Conservation (phyloP, 1,140 invertebrate genomes). For the Teleopsis dalmanni region DNA sequence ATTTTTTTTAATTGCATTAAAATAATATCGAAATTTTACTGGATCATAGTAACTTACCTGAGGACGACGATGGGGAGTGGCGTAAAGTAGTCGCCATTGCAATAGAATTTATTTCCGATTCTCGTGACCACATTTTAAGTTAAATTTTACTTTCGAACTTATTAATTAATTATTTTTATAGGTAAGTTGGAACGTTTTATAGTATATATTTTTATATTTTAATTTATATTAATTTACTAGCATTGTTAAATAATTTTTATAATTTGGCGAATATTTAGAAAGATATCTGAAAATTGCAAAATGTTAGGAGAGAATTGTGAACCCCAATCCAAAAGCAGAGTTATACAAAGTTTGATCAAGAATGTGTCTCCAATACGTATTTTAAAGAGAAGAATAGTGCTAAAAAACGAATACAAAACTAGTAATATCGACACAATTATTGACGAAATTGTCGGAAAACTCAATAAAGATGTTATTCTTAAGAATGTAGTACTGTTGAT, state of each 20-base stretch:
- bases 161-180: not conserved
- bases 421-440: too few relatives aligned
- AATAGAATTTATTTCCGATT: slow-evolving; percentile 47
- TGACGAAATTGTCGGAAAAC: too few relatives aligned
- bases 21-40: too few relatives aligned
- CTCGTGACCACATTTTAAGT: slow-evolving; percentile 42
- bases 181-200: slow-evolving; percentile 3
- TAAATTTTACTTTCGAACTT: not conserved
- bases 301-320: not conserved
- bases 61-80: slow-evolving; percentile 43
- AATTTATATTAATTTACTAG: slow-evolving; percentile 4
- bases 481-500: too few relatives aligned
- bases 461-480: too few relatives aligned
- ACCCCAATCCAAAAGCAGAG: too few relatives aligned
- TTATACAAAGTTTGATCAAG: too few relatives aligned
- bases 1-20: too few relatives aligned
- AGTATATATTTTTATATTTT: slow-evolving; percentile 1
- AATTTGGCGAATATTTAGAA: not conserved
- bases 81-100: slow-evolving; percentile 46
- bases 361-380: too few relatives aligned
- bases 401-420: too few relatives aligned
- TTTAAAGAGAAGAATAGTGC: too few relatives aligned
- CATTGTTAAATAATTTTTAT: not conserved
- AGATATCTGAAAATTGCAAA: not conserved
- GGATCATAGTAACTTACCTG: slow-evolving; percentile 47